phyloP scores from a whole-genome alignment of 2,113 vertebrate species.

The Crocuta crocuta region DNA sequence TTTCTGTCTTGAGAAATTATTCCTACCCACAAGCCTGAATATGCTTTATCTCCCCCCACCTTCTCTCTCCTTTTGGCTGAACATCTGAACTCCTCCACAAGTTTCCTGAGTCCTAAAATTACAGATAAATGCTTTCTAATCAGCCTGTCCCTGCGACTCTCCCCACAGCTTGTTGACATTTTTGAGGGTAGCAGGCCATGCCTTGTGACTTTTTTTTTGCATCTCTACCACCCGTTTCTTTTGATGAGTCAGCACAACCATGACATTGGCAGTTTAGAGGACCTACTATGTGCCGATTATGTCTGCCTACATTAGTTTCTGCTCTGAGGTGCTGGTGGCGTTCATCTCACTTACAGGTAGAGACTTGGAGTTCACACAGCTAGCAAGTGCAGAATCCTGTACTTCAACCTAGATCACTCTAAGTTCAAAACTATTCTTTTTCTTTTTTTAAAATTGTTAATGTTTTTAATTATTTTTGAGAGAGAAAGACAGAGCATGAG shows the following conservation, averaged over 20 bases:
- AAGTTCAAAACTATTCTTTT: background rate
- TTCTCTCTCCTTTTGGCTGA: background rate
- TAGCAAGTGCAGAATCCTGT: background rate
- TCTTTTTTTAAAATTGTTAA: no score
- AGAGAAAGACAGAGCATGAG: no score
- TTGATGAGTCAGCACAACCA: background rate
- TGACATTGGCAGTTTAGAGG: background rate
- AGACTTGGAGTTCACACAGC: background rate
- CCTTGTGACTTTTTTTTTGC: background rate
- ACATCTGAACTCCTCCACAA: conserved; percentile 29
- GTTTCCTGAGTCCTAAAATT: conserved; percentile 50
- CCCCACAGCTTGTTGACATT: conserved; percentile 29
- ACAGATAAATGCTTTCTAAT: conserved; percentile 26
- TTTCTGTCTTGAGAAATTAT: conserved; percentile 48
- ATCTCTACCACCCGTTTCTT: background rate
- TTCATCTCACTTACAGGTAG: background rate
- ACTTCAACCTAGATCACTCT: background rate
- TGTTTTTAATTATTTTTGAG: no score
- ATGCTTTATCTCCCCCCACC: background rate
- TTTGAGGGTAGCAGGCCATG: background rate
- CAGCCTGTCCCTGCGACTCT: background rate
- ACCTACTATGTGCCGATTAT: accelerated
- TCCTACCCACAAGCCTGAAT: background rate
- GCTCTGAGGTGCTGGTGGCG: accelerated
- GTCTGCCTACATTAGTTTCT: background rate